These are phyloP conservation scores for Melanotaenia boesemani DNA, from an alignment of 2,797 vertebrate species.

Conservation along the genomic window DNA sequence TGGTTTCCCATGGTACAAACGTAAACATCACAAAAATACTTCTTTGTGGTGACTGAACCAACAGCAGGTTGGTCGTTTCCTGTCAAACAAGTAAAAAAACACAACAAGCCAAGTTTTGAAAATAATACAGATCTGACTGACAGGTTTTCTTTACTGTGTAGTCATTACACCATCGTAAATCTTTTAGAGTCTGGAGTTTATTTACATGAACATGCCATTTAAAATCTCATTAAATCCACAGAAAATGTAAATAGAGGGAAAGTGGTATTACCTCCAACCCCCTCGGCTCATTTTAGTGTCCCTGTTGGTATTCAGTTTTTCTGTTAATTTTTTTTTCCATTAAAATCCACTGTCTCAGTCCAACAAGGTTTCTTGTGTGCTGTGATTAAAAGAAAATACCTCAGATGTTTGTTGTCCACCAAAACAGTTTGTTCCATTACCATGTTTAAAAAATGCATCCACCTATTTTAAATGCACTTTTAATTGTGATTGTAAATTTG, in stretches of 20 bases:
- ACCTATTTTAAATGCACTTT: conserved; percentile 3
- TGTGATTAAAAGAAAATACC: neutral
- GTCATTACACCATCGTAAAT: conserved; percentile 46
- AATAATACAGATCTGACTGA: conserved; percentile 42
- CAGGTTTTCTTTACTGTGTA: conserved; percentile 51
- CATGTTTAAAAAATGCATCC: neutral
- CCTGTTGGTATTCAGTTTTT: conserved; percentile 26
- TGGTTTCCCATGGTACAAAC: conserved; percentile 47
- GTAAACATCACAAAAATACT: conserved; percentile 52
- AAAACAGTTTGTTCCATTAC: conserved; percentile 18
- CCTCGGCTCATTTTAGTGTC: conserved; percentile 29
- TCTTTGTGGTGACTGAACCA: conserved; percentile 26
- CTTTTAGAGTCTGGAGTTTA: conserved; percentile 25
- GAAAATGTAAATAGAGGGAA: conserved; percentile 34
- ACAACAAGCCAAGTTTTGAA: conserved; percentile 12
- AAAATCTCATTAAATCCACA: conserved; percentile 49
- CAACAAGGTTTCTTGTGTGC: conserved; percentile 1
- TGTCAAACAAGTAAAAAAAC: conserved; percentile 44
- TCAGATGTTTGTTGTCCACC: neutral
- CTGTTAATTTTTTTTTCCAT: conserved; percentile 46
- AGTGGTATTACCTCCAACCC: conserved; percentile 37
- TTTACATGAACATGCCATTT: conserved; percentile 44
- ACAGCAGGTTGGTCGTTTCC: conserved; percentile 23
- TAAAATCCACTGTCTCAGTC: conserved; percentile 44
- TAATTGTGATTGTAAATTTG: too few relatives aligned